These are phyloP conservation scores for Ianthella basta DNA, from an alignment of 37 sponge, comb jelly and placozoan genomes.

Conservation along the genomic window DNA sequence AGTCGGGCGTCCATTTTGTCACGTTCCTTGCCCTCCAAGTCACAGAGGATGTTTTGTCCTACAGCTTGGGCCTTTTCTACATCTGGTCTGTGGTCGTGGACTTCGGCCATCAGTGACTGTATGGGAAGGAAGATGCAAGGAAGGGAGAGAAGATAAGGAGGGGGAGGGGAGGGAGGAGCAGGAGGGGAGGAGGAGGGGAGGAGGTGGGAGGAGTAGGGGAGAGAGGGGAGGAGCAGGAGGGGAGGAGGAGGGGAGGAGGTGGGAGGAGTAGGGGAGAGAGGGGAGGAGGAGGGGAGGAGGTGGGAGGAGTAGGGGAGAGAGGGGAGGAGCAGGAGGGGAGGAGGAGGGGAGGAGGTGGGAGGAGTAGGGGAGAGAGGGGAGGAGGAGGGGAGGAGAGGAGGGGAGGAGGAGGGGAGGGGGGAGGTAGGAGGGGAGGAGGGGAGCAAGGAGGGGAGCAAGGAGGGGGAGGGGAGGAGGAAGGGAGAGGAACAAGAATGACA, in stretches of 20 bases:
- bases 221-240: not conserved
- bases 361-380: not conserved
- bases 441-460: not conserved
- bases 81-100: conserved; percentile 27
- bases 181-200: not conserved
- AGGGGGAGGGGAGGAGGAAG: not conserved
- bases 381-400: not conserved
- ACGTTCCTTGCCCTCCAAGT: conserved; percentile 41
- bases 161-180: not conserved
- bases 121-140: not conserved
- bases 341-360: no score
- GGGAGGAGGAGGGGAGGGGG: not conserved
- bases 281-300: not conserved
- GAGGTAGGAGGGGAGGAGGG: not conserved
- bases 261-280: not conserved
- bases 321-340: not conserved
- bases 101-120: conserved; percentile 53
- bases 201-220: not conserved
- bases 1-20: conserved; percentile 53
- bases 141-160: not conserved
- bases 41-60: conserved; percentile 44
- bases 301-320: not conserved
- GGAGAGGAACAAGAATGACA: not conserved
- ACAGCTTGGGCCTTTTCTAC: conserved; percentile 53
- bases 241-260: no score